Evolutionary conservation across 2,888 invertebrate genomes (phyloP).

Genomic region (Kuschelorhynchus macadamiae): DNA sequence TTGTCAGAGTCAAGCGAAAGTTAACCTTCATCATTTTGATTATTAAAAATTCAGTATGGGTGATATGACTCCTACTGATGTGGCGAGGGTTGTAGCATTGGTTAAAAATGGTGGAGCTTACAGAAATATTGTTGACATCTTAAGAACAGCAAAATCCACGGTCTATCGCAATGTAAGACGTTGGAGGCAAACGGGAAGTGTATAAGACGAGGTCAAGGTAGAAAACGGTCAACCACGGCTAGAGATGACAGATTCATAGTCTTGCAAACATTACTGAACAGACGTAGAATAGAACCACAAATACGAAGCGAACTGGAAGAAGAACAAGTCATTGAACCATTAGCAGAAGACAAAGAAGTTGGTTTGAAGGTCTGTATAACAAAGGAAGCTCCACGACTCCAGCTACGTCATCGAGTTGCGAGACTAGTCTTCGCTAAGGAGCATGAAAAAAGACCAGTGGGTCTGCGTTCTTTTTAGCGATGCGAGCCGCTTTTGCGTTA

Average conservation of each 20-base stretch:
- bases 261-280: neutral
- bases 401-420: no score
- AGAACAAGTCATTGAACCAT: neutral
- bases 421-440: no score
- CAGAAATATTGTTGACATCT: neutral
- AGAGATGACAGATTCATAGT: neutral
- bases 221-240: neutral
- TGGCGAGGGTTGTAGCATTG: neutral
- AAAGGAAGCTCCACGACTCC: no score
- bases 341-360: no score
- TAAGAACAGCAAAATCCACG: neutral
- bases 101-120: neutral
- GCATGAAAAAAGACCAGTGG: no score
- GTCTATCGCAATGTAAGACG: neutral
- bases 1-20: neutral
- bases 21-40: neutral
- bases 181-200: slow-evolving; percentile 1
- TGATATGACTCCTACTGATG: neutral
- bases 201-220: neutral
- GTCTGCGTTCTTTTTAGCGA: no score
- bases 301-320: neutral
- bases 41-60: slow-evolving; percentile 2
- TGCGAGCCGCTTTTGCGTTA: no score
- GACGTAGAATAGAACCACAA: neutral
- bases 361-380: no score